Conservation (phyloP, 1,140 invertebrate genomes). For the Alviniconcha marisindica region DNA sequence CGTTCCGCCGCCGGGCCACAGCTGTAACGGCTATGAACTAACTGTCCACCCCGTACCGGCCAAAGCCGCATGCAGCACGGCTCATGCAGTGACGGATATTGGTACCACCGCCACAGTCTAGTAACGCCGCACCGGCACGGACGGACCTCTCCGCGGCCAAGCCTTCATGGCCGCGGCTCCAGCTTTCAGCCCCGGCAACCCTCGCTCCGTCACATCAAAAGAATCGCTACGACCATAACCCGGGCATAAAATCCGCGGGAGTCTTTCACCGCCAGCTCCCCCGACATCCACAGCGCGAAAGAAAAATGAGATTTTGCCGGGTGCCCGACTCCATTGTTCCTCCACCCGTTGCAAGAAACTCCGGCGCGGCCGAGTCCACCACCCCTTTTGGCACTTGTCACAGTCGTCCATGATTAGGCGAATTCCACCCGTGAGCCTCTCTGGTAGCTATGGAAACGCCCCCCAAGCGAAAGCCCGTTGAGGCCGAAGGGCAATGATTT, state of each 20-base stretch:
- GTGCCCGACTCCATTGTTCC: constrained; percentile 15
- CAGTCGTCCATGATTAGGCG: constrained; percentile 20
- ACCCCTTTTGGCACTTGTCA: neutral
- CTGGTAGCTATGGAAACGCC: constrained; percentile 34
- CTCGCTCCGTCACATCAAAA: constrained; percentile 27
- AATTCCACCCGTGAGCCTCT: constrained; percentile 35
- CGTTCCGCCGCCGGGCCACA: too few species aligned
- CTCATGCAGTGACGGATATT: too few species aligned
- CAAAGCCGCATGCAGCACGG: too few species aligned
- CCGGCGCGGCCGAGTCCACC: neutral
- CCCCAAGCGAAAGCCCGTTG: neutral
- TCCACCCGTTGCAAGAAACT: neutral
- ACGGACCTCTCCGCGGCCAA: too few species aligned
- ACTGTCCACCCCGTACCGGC: too few species aligned
- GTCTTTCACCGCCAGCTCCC: neutral
- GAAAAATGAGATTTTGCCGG: constrained; percentile 37
- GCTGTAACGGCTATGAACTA: too few species aligned
- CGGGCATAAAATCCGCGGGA: constrained; percentile 24
- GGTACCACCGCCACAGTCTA: too few species aligned
- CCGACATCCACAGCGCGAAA: neutral
- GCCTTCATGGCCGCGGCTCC: too few species aligned
- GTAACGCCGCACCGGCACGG: too few species aligned
- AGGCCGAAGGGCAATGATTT: constrained; percentile 4
- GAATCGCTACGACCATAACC: neutral
- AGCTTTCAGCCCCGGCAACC: neutral